A percentile compares a stretch with the other conserved stretches of the same genome.
These are phyloP conservation scores for Drosophila affinis DNA, from an alignment of 2,888 invertebrate species.

Conservation along the genomic window DNA sequence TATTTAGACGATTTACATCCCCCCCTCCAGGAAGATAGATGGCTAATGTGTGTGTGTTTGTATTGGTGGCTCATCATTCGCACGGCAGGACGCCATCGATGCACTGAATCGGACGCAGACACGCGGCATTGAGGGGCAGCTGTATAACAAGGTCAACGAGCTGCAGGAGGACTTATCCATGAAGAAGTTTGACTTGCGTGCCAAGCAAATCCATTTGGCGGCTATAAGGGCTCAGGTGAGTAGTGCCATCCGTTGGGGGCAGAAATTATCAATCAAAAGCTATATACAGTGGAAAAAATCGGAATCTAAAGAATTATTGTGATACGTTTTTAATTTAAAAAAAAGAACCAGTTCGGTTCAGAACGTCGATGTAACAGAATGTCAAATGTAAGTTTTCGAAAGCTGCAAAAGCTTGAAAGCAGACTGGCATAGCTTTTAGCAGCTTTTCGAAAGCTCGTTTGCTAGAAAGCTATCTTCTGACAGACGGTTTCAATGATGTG, in stretches of 20 bases:
- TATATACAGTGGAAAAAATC: no score
- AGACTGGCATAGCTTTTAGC: neutral
- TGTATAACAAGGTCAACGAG: slow-evolving; percentile 97
- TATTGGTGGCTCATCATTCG: neutral
- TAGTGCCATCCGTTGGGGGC: slow-evolving; percentile 34
- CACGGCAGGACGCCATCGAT: slow-evolving; percentile 91
- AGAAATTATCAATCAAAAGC: no score
- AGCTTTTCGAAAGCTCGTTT: neutral
- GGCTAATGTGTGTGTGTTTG: slow-evolving; percentile 9
- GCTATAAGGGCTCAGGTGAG: slow-evolving; percentile 96
- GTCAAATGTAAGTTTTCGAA: slow-evolving; percentile 11
- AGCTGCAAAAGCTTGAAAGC: slow-evolving; percentile 36
- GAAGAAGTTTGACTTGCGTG: slow-evolving; percentile 96
- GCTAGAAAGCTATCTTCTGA: neutral
- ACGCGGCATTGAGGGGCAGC: slow-evolving; percentile 90
- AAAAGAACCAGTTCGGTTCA: neutral
- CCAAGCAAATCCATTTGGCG: slow-evolving; percentile 94
- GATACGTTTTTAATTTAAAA: neutral
- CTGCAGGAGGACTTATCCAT: slow-evolving; percentile 97
- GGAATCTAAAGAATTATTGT: neutral
- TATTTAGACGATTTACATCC: neutral
- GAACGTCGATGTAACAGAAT: neutral
- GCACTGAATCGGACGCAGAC: slow-evolving; percentile 91
- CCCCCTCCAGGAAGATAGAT: neutral
- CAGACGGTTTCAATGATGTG: neutral